These are phyloP conservation scores for Aradophagus sp. DNA, from an alignment of 1,140 invertebrate species.

Conservation along the genomic window DNA sequence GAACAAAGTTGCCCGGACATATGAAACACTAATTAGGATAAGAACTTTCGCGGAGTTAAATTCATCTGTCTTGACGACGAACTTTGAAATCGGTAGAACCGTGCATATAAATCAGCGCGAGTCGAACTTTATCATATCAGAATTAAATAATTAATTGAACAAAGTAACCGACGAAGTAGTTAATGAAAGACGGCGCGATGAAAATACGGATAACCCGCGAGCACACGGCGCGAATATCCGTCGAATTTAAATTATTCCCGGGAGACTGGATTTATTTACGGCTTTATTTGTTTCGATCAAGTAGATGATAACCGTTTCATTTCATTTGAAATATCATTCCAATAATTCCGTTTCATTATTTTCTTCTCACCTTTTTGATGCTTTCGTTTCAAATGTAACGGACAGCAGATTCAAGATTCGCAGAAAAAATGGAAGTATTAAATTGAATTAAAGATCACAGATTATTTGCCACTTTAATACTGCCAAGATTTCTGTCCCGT, in stretches of 20 bases:
- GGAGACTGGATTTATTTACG: slow-evolving; percentile 7
- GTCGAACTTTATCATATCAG: slow-evolving; percentile 24
- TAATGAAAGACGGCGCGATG: neutral
- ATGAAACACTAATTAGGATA: slow-evolving; percentile 36
- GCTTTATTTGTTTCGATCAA: too few species aligned
- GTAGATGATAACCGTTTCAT: too few species aligned
- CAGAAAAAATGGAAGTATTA: too few species aligned
- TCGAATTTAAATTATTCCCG: slow-evolving; percentile 9
- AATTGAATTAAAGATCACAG: too few species aligned
- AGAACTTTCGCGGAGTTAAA: slow-evolving; percentile 30
- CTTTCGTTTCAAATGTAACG: too few species aligned
- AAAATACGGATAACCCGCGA: neutral
- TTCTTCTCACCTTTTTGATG: too few species aligned
- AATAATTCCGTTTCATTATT: too few species aligned
- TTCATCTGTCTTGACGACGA: slow-evolving; percentile 10
- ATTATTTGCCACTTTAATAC: too few species aligned
- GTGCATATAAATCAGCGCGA: slow-evolving; percentile 20
- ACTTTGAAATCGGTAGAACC: slow-evolving; percentile 11
- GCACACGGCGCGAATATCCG: neutral
- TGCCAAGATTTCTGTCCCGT: too few species aligned
- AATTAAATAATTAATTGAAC: slow-evolving; percentile 29
- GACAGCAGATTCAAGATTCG: too few species aligned
- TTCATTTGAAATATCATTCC: too few species aligned
- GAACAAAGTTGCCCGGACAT: slow-evolving; percentile 22
- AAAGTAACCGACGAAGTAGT: slow-evolving; percentile 15